Percentiles rank a stretch among this genome's conserved stretches.
Conservation (phyloP, 1,140 invertebrate species). For the Psilanteris sp. region DNA sequence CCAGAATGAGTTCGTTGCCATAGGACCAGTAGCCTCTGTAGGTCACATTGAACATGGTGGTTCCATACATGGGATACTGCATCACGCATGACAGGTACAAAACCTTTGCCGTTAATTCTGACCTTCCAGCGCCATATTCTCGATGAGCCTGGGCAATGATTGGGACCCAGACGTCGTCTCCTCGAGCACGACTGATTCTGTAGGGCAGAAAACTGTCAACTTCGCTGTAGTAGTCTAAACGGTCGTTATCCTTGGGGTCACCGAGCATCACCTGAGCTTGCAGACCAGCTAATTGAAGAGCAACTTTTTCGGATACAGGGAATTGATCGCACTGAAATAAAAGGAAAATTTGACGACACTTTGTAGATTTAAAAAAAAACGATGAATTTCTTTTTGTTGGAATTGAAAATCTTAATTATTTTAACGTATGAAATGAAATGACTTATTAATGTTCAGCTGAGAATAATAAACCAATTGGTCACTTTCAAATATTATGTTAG, state of each 20-base stretch:
- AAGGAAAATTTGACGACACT: no score
- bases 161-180: constrained; percentile 90
- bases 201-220: constrained; percentile 90
- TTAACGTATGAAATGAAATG: no score
- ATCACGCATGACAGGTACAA: constrained; percentile 96
- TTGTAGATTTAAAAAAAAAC: no score
- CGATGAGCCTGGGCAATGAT: constrained; percentile 92
- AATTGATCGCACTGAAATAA: constrained; percentile 94
- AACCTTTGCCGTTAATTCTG: constrained; percentile 94
- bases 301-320: constrained; percentile 96
- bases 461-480: no score
- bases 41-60: constrained; percentile 94
- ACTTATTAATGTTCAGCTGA: no score
- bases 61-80: constrained; percentile 97
- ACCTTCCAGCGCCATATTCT: constrained; percentile 94
- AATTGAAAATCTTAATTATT: no score
- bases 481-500: no score
- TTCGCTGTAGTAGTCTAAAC: constrained; percentile 88
- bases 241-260: constrained; percentile 87
- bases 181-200: constrained; percentile 86
- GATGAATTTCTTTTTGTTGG: no score
- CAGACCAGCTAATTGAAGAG: constrained; percentile 93
- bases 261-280: constrained; percentile 96
- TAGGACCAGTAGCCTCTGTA: constrained; percentile 96
- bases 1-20: constrained; percentile 85